Base-by-base conservation (phyloP, 2,797 vertebrate genomes). In the Salmo trutta region DNA sequence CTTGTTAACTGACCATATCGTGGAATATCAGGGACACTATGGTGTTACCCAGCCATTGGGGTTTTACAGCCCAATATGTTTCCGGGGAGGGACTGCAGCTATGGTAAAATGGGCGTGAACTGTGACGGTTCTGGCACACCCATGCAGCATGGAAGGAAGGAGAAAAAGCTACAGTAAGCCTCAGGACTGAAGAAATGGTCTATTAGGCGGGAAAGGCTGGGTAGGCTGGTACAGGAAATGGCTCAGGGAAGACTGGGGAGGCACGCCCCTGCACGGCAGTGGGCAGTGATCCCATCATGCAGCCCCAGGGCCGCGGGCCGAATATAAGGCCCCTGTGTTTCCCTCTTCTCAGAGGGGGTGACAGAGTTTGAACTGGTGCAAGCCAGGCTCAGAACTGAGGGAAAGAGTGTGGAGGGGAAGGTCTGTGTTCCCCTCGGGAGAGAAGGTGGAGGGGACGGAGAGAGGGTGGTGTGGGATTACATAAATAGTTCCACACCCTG, bases 141-240 rank as follows among this genome's bases (percentile, higher is more conserved):
- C 29, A 67, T 3, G 29, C 65, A 67, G 65, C 16, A 1, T 16
- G 29, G 15, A 31, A 7, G 19, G 53, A 56, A 56, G 16, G 59
- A 62, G 21, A 8, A 59, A 21, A 83, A 53, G 12, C 14, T 12
- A 68, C 14, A 33, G 66, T 19, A 41, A 47, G 67, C 19, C 75
- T 83, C 51, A 86, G 77, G 87, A 81, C 83, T 88, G 78, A 82
- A 87, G 85, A 88, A 93, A 93, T 94, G 95, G 91, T 94, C 86
- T 91, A 89, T 95, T 93, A 94, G 75, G 74, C 87, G 81, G 21
- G 91, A 75, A 92, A 90, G 71, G 84, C 89, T 47, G 10, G 2
- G 41, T 47, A 47, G 3, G 41, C 41, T 74, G 83, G 88, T 88
- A 92, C 93, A 94, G 94, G 94, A 95, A 96, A 93, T 91, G 84